Evolutionary conservation across 2,888 invertebrate genomes (phyloP), one percentile per base, ranked within the genome.

Genomic region (Nineta flava): DNA sequence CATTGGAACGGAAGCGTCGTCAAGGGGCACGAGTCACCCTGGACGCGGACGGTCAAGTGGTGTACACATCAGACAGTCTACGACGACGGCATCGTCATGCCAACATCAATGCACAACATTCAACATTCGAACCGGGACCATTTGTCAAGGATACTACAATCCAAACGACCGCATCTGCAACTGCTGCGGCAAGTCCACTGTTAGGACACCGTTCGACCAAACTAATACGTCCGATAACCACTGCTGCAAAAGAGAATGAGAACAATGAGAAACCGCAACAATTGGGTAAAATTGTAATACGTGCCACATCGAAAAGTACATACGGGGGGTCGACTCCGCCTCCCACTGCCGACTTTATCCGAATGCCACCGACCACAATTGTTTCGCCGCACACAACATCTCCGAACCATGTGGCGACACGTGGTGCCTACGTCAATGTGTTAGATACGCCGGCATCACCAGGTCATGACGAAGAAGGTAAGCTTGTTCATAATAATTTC

Each of bases 71-170:
- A 16, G 90, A 90, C 59, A 90, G 88, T 61, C 68, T 90, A 54
- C 82, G 80, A 62, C 73, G 87, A 58, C 72, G 81, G 55, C 26
- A 26, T 26, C 26, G 26, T 7, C 26, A 26, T 26, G 6, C 26
- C 7, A 26, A 26, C 7, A 26, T 26, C 26, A 86, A 86, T 71
- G 83, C 82, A 52, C 81, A 84, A 13, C 85, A 87, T 61, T 85
- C 87, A 35, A 87, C 88, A 32, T 90, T 90, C 61, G 87, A 86
- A 70, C 90, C 90, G 50, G 90, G 90, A 56, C 87, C 87, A 42
- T 85, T 83, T 63, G 85, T 88, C 19, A 85, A 84, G 67, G 79
- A 77, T 59, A 52, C 56, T 1, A 55, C 54, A 44, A 26, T 26
- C 7, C 26, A 26, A 26, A 26, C 26, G 7, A 26, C 26, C 2